Evolutionary conservation across 2,888 invertebrate genomes (phyloP).

Genomic region (Cyclophora punctaria): DNA sequence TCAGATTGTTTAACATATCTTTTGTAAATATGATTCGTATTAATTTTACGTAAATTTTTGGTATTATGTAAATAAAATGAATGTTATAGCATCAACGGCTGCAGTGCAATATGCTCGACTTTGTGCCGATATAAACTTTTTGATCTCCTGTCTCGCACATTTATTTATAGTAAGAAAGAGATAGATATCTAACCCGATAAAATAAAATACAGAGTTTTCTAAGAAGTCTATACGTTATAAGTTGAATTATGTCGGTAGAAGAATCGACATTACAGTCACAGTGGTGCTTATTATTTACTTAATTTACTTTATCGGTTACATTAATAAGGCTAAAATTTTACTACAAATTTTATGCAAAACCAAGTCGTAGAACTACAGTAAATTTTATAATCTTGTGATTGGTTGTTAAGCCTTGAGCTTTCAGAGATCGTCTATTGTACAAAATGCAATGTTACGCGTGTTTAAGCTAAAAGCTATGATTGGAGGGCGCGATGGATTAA

Average conservation of each 20-base stretch:
- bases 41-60: constrained; percentile 15
- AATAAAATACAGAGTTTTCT: no score
- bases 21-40: constrained; percentile 33
- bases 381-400: no score
- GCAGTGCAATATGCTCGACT: constrained; percentile 4
- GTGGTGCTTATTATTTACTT: constrained; percentile 1
- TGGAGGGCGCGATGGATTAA: background rate
- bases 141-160: no score
- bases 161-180: no score
- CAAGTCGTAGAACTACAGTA: no score
- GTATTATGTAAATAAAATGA: constrained; percentile 17
- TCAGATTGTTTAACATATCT: background rate
- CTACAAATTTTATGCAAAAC: no score
- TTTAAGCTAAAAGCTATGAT: background rate
- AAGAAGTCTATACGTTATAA: no score
- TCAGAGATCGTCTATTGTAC: constrained; percentile 42
- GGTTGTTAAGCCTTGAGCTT: background rate
- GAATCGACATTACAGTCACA: constrained; percentile 2
- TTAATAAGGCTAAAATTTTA: background rate
- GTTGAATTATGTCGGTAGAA: no score
- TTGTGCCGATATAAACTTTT: no score
- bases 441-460: constrained; percentile 5
- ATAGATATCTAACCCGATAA: no score
- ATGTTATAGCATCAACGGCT: background rate
- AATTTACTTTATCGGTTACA: background rate